A percentile compares a stretch with the other conserved stretches of the same genome.
These are phyloP conservation scores for Chelonus formosanus DNA, from an alignment of 2,888 invertebrate species.

Conservation along the genomic window DNA sequence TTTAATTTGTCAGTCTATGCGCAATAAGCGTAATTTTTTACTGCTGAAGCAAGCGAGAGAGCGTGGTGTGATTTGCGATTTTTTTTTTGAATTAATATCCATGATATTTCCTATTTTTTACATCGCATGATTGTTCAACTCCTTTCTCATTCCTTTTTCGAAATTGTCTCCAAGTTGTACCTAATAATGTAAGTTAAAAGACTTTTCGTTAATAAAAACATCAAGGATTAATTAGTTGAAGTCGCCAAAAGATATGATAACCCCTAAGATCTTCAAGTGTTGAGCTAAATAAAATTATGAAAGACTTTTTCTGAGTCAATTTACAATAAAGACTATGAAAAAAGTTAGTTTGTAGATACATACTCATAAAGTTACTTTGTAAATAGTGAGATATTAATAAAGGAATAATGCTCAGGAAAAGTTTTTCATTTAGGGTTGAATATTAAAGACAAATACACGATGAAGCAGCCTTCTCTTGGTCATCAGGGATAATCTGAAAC, in stretches of 20 bases:
- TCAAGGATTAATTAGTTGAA: constrained; percentile 1
- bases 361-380: constrained; percentile 1
- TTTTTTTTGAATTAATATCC: constrained; percentile 4
- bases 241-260: too few species aligned
- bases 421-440: constrained; percentile 21
- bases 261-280: background rate
- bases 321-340: background rate
- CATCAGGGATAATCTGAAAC: constrained; percentile 63
- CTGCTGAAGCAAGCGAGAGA: constrained; percentile 33
- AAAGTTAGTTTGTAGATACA: constrained; percentile 32
- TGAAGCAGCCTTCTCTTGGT: constrained; percentile 11
- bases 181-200: constrained; percentile 23
- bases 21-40: constrained; percentile 37
- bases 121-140: constrained; percentile 17
- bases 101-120: constrained; percentile 8
- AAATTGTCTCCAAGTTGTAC: constrained; percentile 22
- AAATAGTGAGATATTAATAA: constrained; percentile 17
- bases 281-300: constrained; percentile 1
- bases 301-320: constrained; percentile 29
- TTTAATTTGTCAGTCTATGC: constrained; percentile 35
- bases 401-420: constrained; percentile 15
- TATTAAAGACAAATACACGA: constrained; percentile 24
- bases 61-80: constrained; percentile 26
- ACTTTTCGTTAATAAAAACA: constrained; percentile 22
- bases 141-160: constrained; percentile 32